Base-by-base conservation (phyloP, 2,797 vertebrate species). In the Myripristis jacobus region DNA sequence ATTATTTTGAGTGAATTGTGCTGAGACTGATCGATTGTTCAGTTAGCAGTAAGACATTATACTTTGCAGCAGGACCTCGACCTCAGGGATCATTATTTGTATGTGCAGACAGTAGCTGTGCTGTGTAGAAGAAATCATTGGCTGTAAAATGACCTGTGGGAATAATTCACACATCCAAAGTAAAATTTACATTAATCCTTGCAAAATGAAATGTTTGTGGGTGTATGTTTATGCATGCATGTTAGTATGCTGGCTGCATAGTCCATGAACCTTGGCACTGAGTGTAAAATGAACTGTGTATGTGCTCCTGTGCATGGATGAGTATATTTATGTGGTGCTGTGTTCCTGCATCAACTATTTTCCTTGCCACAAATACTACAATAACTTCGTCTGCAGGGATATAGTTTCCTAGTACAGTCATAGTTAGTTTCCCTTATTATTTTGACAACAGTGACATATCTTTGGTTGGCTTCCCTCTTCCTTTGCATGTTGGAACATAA, bases 391-490 rank as follows among this genome's bases (percentile, higher is more conserved):
- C 63, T 59, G 18, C 29, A 59, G 38, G 55, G 60, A 61, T 29
- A 74, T 43, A 76, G 51, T 43, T 66, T 25, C 47, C 25, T 19
- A 15, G 22, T 10, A 41, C 51, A 70, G 51, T 66, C 50, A 44
- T 13, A 75, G 54, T 16, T 70, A 73, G 47, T 43, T 79, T 66
- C 72, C 15, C 64, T 75, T 50, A 67, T 74, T 53, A 29, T 60
- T 51, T 70, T 69, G 71, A 51, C 70, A 47, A 63, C 43, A 64
- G 46, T 65, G 41, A 64, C 66, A 56, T 38, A 55, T 77, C 48
- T 43, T 25, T 19, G 13, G 25, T 56, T 66, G 55, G 66, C 69
- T 76, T 77, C 16, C 9, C 7, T 38, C 63, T 65, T 71, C 1
- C 77, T 79, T 66, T 41, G 48, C 41, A 43, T 4, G 4, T 43